Evolutionary conservation across 1,140 invertebrate species (phyloP).

Genomic region (Orius insidiosus): DNA sequence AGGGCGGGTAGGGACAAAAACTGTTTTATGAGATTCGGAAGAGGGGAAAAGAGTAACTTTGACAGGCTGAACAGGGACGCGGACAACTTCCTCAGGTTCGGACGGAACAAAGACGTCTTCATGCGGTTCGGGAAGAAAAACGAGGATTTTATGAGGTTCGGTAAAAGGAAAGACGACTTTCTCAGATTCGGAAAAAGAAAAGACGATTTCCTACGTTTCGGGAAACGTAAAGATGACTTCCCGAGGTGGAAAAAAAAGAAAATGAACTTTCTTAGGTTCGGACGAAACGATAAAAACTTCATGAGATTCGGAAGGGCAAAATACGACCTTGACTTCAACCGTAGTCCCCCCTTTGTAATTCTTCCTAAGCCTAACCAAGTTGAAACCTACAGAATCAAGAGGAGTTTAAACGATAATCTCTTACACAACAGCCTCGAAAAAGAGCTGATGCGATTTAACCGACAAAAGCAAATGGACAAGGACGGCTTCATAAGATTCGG

Average conservation of each 20-base stretch:
- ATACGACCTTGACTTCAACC: too few species aligned
- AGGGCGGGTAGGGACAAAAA: neutral
- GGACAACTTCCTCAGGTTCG: slow-evolving; percentile 19
- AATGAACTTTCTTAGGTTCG: neutral
- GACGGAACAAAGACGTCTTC: slow-evolving; percentile 21
- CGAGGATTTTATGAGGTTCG: slow-evolving; percentile 17
- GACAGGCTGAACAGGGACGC: slow-evolving; percentile 20
- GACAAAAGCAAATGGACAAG: too few species aligned
- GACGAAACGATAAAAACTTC: too few species aligned
- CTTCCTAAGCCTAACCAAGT: too few species aligned
- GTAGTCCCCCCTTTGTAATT: too few species aligned
- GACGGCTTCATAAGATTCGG: slow-evolving; percentile 11
- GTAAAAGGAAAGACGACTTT: slow-evolving; percentile 3
- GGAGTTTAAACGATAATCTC: too few species aligned
- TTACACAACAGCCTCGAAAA: too few species aligned
- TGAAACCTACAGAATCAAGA: too few species aligned
- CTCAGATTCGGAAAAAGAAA: neutral
- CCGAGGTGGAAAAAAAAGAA: neutral
- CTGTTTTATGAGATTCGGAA: slow-evolving; percentile 11
- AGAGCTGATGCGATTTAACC: too few species aligned
- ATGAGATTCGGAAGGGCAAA: too few species aligned
- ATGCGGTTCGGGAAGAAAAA: slow-evolving; percentile 23
- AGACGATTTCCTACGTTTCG: slow-evolving; percentile 10
- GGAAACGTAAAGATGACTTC: neutral
- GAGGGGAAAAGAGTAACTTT: slow-evolving; percentile 12